phyloP scores from a whole-genome alignment of 2,797 vertebrate species.

The Aratinga solstitialis region DNA sequence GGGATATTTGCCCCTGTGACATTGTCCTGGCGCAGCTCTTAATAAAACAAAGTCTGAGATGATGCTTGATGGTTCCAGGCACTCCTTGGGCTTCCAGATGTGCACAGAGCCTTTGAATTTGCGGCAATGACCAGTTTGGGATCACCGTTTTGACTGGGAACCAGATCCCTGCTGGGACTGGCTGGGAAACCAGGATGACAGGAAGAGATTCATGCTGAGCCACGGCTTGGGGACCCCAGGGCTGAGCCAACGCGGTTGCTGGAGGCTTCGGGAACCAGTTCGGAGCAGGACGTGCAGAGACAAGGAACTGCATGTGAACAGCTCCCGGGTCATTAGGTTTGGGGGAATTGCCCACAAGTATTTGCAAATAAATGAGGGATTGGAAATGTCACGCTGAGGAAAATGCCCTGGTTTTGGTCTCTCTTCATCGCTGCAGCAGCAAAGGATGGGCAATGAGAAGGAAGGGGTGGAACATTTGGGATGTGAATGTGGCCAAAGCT shows the following conservation, averaged over 20 bases:
- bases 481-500: neutral
- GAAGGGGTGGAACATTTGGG: neutral
- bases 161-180: neutral
- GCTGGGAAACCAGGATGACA: neutral
- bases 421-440: neutral
- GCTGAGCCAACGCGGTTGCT: neutral
- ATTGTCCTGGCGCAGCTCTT: neutral
- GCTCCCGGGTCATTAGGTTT: neutral
- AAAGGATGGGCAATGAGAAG: neutral
- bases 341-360: neutral
- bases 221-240: accelerated
- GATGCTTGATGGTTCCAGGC: neutral
- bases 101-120: neutral
- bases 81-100: neutral
- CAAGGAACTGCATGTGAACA: neutral
- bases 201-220: neutral
- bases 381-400: neutral
- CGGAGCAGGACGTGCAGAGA: neutral
- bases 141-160: neutral
- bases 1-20: neutral
- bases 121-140: neutral
- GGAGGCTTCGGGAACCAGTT: conserved; percentile 30
- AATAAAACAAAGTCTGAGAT: neutral
- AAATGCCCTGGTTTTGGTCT: neutral
- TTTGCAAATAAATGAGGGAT: conserved; percentile 20